Conservation (phyloP, 2,888 invertebrate genomes). For the Toxonevra muliebris region DNA sequence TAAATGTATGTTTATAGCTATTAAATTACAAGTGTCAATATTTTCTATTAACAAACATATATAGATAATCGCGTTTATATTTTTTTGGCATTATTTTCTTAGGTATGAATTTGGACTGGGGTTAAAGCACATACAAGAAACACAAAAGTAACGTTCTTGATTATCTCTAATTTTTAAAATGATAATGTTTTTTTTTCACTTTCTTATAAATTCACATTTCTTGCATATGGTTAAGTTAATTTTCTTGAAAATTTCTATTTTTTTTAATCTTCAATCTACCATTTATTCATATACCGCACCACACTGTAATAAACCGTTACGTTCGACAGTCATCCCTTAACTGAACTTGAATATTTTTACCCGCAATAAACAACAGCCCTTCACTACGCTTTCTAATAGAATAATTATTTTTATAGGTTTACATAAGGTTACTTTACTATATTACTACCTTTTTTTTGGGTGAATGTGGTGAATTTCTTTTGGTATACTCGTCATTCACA, state of each 20-base stretch:
- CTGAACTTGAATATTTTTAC: slow-evolving; percentile 33
- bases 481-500: background rate
- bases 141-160: too few relatives aligned
- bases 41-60: too few relatives aligned
- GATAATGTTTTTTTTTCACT: background rate
- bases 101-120: too few relatives aligned
- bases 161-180: too few relatives aligned
- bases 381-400: slow-evolving; percentile 22
- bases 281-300: background rate
- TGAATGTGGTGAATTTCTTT: slow-evolving; percentile 27
- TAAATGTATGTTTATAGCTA: background rate
- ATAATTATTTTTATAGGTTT: slow-evolving; percentile 13
- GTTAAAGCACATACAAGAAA: too few relatives aligned
- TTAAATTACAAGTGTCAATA: background rate
- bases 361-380: slow-evolving; percentile 20
- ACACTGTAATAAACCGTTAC: slow-evolving; percentile 24
- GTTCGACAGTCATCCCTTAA: slow-evolving; percentile 40
- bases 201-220: too few relatives aligned
- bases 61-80: background rate
- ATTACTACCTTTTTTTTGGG: background rate
- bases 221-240: too few relatives aligned
- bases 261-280: too few relatives aligned
- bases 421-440: slow-evolving; percentile 10
- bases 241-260: too few relatives aligned
- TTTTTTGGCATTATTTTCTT: too few relatives aligned